Evolutionary conservation across 2,888 invertebrate species (phyloP).

Genomic region (Nomada ruficornis): DNA sequence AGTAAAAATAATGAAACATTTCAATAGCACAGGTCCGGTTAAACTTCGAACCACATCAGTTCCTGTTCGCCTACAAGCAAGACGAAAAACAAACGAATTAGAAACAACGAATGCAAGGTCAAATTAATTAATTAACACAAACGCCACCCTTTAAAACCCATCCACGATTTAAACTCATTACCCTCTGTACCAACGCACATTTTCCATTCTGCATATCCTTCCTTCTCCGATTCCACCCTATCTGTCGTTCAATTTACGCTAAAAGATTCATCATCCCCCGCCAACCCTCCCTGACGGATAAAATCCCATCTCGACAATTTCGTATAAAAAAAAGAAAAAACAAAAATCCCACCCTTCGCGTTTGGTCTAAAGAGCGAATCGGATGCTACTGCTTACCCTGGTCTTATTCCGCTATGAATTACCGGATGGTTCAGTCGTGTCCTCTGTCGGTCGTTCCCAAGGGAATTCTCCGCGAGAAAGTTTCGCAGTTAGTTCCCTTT

Average conservation of each 20-base stretch:
- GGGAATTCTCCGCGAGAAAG: conserved; percentile 25
- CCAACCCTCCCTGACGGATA: conserved; percentile 13
- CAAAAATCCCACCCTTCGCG: not conserved
- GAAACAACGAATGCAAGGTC: no score
- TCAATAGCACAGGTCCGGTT: no score
- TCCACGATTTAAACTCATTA: no score
- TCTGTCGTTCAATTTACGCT: not conserved
- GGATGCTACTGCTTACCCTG: conserved; percentile 33
- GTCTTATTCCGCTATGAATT: conserved; percentile 46
- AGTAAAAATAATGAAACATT: no score
- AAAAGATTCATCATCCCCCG: not conserved
- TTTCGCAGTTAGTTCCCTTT: conserved; percentile 1
- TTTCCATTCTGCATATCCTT: no score
- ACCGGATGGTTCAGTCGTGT: conserved; percentile 7
- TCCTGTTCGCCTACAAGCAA: no score
- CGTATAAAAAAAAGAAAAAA: not conserved
- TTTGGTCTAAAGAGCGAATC: conserved; percentile 7
- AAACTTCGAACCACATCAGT: no score
- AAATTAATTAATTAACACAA: no score
- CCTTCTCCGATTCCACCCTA: not conserved
- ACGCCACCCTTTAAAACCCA: no score
- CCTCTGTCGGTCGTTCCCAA: not conserved
- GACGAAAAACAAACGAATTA: no score
- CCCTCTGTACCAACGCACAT: no score
- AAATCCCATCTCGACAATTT: conserved; percentile 6